phyloP scores from a whole-genome alignment of 2,113 vertebrate genomes.

The human (Homo sapiens) region GRCh38 chr14:99230001-99230500 shows the following conservation, averaged over 20 bases:
- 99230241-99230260: background rate
- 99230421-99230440: background rate
- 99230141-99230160: background rate
- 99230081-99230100: background rate
- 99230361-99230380: background rate
- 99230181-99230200: background rate
- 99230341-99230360: background rate
- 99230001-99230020: background rate
- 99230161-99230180: background rate
- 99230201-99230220: background rate
- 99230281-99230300: background rate
- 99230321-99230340: background rate
- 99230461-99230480: background rate
- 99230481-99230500: background rate
- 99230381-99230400: background rate
- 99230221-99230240: background rate
- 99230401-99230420: constrained; percentile 22
- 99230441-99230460: background rate
- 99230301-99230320: background rate
- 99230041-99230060: constrained; percentile 11
- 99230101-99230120: background rate
- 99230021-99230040: background rate
- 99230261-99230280: background rate
- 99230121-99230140: background rate
- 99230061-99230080: background rate